Evolutionary conservation across 2,888 invertebrate genomes (phyloP).

Genomic region (Nymphalis polychloros): DNA sequence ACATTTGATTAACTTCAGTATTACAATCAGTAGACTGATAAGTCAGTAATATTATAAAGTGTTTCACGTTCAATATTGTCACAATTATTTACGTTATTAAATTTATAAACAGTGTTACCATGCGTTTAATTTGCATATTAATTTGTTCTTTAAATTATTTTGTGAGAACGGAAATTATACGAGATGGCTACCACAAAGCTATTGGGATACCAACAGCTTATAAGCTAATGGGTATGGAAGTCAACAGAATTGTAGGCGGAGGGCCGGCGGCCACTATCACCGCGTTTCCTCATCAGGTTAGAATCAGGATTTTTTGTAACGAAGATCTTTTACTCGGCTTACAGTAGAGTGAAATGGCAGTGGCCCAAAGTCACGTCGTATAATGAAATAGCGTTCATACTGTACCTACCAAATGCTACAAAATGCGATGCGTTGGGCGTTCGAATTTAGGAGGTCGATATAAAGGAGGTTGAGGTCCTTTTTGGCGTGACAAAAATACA

Average conservation of each 20-base stretch:
- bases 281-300: slow-evolving; percentile 58
- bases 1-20: background rate
- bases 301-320: slow-evolving; percentile 8
- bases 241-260: slow-evolving; percentile 57
- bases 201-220: slow-evolving; percentile 56
- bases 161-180: slow-evolving; percentile 3
- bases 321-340: too few relatives aligned
- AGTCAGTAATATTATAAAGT: slow-evolving; percentile 1
- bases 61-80: slow-evolving; percentile 1
- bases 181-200: slow-evolving; percentile 53
- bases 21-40: slow-evolving; percentile 4
- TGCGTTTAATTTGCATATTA: slow-evolving; percentile 20
- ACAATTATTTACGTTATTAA: too few relatives aligned
- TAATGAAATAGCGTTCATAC: too few relatives aligned
- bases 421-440: too few relatives aligned
- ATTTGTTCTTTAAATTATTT: slow-evolving; percentile 34
- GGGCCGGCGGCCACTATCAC: slow-evolving; percentile 44
- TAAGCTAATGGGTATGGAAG: slow-evolving; percentile 44
- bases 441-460: too few relatives aligned
- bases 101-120: background rate
- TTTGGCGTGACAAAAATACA: too few relatives aligned
- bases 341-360: too few relatives aligned
- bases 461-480: too few relatives aligned
- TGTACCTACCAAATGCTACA: too few relatives aligned
- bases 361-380: too few relatives aligned